phyloP scores from a whole-genome alignment of 2,797 vertebrate species.

The Hippoglossus hippoglossus region DNA sequence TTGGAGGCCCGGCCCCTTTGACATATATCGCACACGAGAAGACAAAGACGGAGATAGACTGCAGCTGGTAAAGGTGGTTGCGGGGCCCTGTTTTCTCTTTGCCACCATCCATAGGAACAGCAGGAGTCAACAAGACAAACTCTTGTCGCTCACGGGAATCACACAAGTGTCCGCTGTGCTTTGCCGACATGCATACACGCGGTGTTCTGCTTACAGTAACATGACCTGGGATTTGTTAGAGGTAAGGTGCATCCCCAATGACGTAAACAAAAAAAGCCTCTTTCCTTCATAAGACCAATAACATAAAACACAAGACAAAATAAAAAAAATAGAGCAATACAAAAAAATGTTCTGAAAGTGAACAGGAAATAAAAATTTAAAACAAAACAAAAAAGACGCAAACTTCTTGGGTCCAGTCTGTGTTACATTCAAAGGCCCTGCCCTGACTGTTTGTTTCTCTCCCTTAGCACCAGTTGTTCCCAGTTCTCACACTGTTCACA shows the following conservation, averaged over 20 bases:
- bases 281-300: conserved; percentile 20
- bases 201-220: conserved; percentile 60
- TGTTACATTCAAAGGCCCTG: conserved; percentile 53
- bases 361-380: conserved; percentile 6
- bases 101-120: conserved; percentile 3
- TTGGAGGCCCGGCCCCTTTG: not conserved
- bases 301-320: conserved; percentile 21
- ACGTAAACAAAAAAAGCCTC: conserved; percentile 9
- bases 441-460: conserved; percentile 33
- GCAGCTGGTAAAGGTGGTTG: conserved; percentile 24
- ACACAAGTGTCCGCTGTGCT: conserved; percentile 23
- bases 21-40: conserved; percentile 33
- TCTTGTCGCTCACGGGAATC: conserved; percentile 27
- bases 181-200: conserved; percentile 23
- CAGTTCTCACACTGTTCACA: conserved; percentile 12
- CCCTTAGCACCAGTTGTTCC: conserved; percentile 64
- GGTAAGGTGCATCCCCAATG: conserved; percentile 57
- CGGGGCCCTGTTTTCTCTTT: not conserved
- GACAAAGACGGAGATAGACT: conserved; percentile 31
- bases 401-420: conserved; percentile 65
- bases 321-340: conserved; percentile 39
- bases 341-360: conserved; percentile 15
- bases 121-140: conserved; percentile 4
- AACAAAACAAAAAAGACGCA: conserved; percentile 11
- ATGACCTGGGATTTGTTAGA: conserved; percentile 57